Conservation (phyloP, 2,797 vertebrate genomes). For the Taeniopygia guttata region DNA sequence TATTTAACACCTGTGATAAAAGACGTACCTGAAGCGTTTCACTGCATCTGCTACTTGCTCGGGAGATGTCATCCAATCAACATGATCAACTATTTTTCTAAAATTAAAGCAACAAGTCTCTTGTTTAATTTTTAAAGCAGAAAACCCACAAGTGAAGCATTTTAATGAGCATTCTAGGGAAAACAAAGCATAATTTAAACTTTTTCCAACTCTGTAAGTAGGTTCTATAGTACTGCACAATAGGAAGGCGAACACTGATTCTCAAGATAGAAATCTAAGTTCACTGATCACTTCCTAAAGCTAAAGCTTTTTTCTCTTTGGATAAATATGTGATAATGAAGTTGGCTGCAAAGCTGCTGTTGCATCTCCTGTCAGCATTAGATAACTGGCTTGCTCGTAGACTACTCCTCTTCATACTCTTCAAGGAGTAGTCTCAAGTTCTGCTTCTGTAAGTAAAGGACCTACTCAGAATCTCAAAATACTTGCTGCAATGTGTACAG, state of each 20-base stretch:
- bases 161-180: background rate
- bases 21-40: conserved; percentile 93
- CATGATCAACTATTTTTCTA: conserved; percentile 99
- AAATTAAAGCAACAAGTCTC: conserved; percentile 46
- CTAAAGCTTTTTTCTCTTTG: background rate
- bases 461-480: background rate
- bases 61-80: conserved; percentile 95
- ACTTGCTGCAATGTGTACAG: background rate
- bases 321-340: background rate
- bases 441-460: background rate
- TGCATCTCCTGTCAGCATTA: background rate
- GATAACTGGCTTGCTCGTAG: background rate
- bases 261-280: background rate
- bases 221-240: background rate
- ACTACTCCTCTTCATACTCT: background rate
- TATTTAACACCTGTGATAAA: background rate
- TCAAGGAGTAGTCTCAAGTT: background rate
- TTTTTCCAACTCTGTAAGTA: background rate
- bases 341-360: background rate
- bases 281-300: background rate
- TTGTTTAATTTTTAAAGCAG: background rate
- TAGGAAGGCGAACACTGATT: background rate
- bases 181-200: background rate
- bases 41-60: conserved; percentile 98
- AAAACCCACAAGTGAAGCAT: background rate